These are phyloP conservation scores for Tenebrio molitor DNA, from an alignment of 1,140 invertebrate genomes.

Conservation along the genomic window DNA sequence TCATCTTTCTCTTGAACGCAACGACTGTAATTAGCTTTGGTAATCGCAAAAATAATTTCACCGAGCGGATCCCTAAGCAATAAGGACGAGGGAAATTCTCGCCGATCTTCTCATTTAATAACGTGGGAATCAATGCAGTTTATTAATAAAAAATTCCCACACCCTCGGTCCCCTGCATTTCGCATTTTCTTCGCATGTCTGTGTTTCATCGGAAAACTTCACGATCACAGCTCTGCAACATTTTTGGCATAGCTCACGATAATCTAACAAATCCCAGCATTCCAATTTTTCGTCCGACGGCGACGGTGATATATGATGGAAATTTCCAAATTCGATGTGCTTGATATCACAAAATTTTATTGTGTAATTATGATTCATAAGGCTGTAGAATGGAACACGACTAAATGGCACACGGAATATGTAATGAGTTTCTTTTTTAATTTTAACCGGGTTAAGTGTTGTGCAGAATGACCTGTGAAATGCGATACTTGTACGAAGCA, in stretches of 20 bases:
- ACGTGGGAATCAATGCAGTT: too few relatives aligned
- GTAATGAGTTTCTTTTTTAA: background rate
- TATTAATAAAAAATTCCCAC: too few relatives aligned
- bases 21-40: conserved; percentile 16
- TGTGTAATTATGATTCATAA: background rate
- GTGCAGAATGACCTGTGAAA: background rate
- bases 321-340: background rate
- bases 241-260: background rate
- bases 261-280: background rate
- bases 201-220: background rate
- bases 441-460: background rate
- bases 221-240: background rate
- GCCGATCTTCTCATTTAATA: too few relatives aligned
- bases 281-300: background rate
- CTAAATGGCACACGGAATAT: conserved; percentile 1
- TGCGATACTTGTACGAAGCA: background rate
- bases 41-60: background rate
- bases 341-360: background rate
- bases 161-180: background rate
- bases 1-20: background rate
- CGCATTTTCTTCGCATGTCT: conserved; percentile 2
- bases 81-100: too few relatives aligned
- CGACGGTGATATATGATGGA: background rate
- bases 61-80: background rate
- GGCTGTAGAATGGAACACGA: background rate